Evolutionary conservation across 2,797 vertebrate species (phyloP).

Genomic region (Helicolenus hilgendorfi): DNA sequence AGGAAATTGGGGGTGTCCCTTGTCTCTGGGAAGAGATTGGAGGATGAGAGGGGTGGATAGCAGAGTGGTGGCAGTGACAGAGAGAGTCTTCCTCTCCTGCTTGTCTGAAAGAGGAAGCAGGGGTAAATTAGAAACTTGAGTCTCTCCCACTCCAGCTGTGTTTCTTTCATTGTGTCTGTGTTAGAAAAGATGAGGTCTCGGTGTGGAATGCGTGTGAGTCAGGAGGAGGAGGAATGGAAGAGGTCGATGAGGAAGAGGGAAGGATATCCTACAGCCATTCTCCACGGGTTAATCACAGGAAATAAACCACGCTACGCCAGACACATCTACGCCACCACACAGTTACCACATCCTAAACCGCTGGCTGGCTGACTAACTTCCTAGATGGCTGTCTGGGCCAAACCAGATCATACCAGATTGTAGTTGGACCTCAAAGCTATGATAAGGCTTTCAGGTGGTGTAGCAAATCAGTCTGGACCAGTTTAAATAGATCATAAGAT

Average conservation of each 20-base stretch:
- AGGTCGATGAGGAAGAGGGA: conserved; percentile 64
- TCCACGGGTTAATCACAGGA: conserved; percentile 85
- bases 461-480: conserved; percentile 21
- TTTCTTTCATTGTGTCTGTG: conserved; percentile 33
- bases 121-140: conserved; percentile 43
- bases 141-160: conserved; percentile 6
- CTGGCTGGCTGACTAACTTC: conserved; percentile 50
- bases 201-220: conserved; percentile 86
- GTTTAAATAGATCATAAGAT: neutral
- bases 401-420: conserved; percentile 15
- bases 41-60: conserved; percentile 27
- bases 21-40: conserved; percentile 23
- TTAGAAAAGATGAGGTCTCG: conserved; percentile 62
- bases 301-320: conserved; percentile 65
- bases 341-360: conserved; percentile 78
- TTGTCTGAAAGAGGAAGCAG: conserved; percentile 42
- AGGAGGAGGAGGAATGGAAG: conserved; percentile 63
- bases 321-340: conserved; percentile 65
- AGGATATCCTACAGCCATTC: conserved; percentile 85
- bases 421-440: conserved; percentile 8
- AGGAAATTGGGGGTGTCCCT: conserved; percentile 34
- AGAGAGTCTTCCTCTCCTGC: conserved; percentile 40
- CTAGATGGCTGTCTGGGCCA: conserved; percentile 33
- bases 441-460: conserved; percentile 7
- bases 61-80: conserved; percentile 25